Percentiles rank a stretch among this genome's conserved stretches.
phyloP scores from a whole-genome alignment of 1,140 invertebrate species.

The Plectrocnemia conspersa region DNA sequence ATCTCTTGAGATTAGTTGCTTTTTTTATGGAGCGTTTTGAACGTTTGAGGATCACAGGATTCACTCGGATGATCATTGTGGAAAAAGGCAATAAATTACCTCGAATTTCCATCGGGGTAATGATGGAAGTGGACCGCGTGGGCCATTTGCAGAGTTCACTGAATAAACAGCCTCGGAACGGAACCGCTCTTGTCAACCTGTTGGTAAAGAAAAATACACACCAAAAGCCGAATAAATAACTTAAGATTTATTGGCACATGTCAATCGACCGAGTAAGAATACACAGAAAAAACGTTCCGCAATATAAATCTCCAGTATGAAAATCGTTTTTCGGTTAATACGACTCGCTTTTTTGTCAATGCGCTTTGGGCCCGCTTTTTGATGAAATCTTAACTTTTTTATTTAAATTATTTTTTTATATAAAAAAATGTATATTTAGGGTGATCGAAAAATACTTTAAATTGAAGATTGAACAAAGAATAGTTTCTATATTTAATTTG shows the following conservation, averaged over 20 bases:
- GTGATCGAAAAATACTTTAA: no score
- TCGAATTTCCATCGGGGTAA: slow-evolving; percentile 14
- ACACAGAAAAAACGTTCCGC: slow-evolving; percentile 14
- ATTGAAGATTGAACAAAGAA: no score
- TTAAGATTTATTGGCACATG: slow-evolving; percentile 20
- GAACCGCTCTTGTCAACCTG: slow-evolving; percentile 16
- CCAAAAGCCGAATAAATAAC: slow-evolving; percentile 16
- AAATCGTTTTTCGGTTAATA: slow-evolving; percentile 23
- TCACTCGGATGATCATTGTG: no score
- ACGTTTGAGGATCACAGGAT: no score
- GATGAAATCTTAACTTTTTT: no score
- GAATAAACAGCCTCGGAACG: slow-evolving; percentile 7
- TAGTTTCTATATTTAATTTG: no score
- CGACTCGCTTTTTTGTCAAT: not conserved
- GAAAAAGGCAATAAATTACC: no score
- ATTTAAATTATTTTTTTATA: no score
- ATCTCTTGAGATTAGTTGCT: no score
- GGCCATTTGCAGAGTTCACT: slow-evolving; percentile 11
- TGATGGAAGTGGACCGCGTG: slow-evolving; percentile 6
- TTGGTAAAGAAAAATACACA: slow-evolving; percentile 7
- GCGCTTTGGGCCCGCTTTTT: no score
- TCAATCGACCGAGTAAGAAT: slow-evolving; percentile 23
- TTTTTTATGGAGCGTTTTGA: no score
- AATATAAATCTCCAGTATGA: slow-evolving; percentile 22
- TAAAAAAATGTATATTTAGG: no score